These are phyloP conservation scores for Podilymbus podiceps DNA, from an alignment of 2,113 vertebrate genomes.

Conservation along the genomic window DNA sequence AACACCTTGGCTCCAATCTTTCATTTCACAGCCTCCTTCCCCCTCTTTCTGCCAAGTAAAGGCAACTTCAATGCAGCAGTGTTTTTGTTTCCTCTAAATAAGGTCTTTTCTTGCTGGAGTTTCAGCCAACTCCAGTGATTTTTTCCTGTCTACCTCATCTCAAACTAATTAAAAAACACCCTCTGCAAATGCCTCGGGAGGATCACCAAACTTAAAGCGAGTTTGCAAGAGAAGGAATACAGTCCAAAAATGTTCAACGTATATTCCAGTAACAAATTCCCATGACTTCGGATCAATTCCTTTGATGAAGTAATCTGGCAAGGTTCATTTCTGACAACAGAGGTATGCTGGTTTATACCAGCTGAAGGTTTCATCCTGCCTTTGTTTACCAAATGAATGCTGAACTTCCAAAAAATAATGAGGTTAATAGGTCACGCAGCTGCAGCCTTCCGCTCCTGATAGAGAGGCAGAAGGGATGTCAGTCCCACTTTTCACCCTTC, in stretches of 20 bases:
- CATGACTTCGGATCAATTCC: background rate
- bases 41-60: background rate
- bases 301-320: background rate
- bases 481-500: background rate
- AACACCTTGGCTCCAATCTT: background rate
- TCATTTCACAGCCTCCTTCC: background rate
- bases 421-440: background rate
- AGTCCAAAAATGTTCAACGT: background rate
- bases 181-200: background rate
- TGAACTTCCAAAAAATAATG: background rate
- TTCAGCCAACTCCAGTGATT: background rate
- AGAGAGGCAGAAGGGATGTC: background rate
- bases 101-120: background rate
- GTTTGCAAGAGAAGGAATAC: background rate
- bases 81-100: background rate
- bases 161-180: background rate
- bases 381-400: background rate
- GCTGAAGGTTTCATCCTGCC: background rate
- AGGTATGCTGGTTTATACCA: background rate
- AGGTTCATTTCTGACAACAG: background rate
- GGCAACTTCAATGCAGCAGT: background rate
- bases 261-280: background rate
- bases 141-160: background rate
- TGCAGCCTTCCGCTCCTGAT: background rate
- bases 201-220: background rate